Evolutionary conservation across 2,113 vertebrate species (phyloP).

Genomic region (Periophthalmodon schlosseri): DNA sequence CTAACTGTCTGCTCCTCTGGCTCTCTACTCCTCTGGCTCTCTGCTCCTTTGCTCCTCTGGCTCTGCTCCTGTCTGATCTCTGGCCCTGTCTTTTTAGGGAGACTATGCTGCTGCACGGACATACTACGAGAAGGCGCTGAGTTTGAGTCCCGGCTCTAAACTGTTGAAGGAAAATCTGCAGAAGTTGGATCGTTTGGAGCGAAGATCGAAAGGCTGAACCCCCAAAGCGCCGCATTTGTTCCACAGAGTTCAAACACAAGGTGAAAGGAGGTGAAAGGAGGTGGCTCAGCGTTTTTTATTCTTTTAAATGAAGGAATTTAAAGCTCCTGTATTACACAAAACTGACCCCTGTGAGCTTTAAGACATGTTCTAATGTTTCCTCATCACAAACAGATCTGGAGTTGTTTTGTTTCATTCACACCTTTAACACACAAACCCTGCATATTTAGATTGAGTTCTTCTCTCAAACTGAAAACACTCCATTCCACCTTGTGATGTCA

Average conservation of each 20-base stretch:
- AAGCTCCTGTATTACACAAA: too few species aligned
- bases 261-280: too few species aligned
- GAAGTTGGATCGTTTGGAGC: slow-evolving; percentile 93
- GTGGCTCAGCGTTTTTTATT: too few species aligned
- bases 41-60: not conserved
- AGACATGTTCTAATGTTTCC: too few species aligned
- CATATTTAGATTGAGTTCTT: too few species aligned
- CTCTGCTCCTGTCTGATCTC: not conserved
- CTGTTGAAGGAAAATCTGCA: slow-evolving; percentile 93
- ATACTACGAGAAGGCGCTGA: slow-evolving; percentile 89
- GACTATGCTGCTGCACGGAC: slow-evolving; percentile 87
- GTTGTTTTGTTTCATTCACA: too few species aligned
- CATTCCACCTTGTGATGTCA: too few species aligned
- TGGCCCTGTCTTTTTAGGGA: slow-evolving; percentile 74
- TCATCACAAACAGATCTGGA: too few species aligned
- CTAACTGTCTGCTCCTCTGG: not conserved
- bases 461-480: too few species aligned
- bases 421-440: too few species aligned
- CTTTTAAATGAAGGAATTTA: too few species aligned
- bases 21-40: not conserved
- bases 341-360: too few species aligned
- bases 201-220: slow-evolving; percentile 71
- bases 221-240: not conserved
- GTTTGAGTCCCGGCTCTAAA: slow-evolving; percentile 88
- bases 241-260: not conserved